Base-by-base conservation (phyloP, 2,888 invertebrate genomes). In the Linnaemya vulpina region DNA sequence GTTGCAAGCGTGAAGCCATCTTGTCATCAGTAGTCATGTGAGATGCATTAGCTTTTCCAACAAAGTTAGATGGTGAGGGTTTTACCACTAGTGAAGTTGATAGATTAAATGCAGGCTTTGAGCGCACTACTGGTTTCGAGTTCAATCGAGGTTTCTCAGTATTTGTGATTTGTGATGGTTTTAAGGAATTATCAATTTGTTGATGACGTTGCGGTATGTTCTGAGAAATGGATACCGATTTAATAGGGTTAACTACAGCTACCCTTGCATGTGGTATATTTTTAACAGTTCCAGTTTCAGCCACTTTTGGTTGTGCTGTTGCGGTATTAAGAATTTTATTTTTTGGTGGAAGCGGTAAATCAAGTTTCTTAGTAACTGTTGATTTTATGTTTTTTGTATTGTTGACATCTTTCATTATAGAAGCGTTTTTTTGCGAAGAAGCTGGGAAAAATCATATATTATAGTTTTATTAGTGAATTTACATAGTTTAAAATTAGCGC, bases 1-100 rank as follows among this genome's bases (percentile, higher is more conserved):
- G 89, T 62, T 90, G 89, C 0, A 89, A 89, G 15, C 92, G 89
- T 49, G 87, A 86, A 2, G 88, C 87, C 22, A 89, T 49, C 73
- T 91, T 91, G 22, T 88, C 87, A 4, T 85, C 71, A 30, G 3
- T 25, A 49, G n/a, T 30, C 35, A 63, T 20, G 20, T n/a, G 13
- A 38, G 65, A 53, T 49, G 51, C 60, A 53, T 63, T 63, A 7
- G 51, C 10, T 0, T 58, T 73, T 0, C 53, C 25, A 11, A 35
- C 49, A 1, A 30, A 10, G 9, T 35, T 20, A 2, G 51, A 25
- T 53, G 58, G 11, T 25, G 53, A 30, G 0, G 70, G 20, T 53
- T 75, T 73, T 0, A 22, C 68, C 11, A 67, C 25, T 40, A 65
- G n/a, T 17, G 83, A 73, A 20, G 73, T 70, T 25, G 76, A 55